Conservation (phyloP, 1,140 invertebrate species). For the Patella vulgata region DNA sequence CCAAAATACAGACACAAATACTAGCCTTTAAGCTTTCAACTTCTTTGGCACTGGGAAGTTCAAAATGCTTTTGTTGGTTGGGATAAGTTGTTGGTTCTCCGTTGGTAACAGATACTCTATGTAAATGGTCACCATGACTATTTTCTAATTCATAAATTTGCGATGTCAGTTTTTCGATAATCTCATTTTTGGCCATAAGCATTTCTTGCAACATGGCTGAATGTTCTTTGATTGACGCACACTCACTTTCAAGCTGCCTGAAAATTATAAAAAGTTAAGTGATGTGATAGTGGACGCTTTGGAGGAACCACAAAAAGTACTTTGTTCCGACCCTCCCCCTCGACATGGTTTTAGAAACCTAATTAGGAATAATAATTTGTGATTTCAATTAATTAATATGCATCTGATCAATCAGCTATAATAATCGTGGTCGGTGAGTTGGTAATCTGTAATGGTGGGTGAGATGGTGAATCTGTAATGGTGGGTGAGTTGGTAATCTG, state of each 20-base stretch:
- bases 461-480: too few relatives aligned
- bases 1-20: neutral
- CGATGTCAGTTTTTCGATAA: slow-evolving; percentile 62
- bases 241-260: slow-evolving; percentile 35
- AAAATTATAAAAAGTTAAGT: slow-evolving; percentile 10
- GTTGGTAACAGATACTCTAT: too few relatives aligned
- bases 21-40: slow-evolving; percentile 33
- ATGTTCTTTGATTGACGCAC: slow-evolving; percentile 52
- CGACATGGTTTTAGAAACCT: too few relatives aligned
- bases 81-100: too few relatives aligned
- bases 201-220: slow-evolving; percentile 62
- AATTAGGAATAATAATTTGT: too few relatives aligned
- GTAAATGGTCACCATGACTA: too few relatives aligned
- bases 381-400: too few relatives aligned
- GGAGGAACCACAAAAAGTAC: neutral
- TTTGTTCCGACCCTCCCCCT: neutral
- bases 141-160: slow-evolving; percentile 59
- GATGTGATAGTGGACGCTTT: neutral
- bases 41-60: slow-evolving; percentile 24
- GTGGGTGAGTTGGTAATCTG: too few relatives aligned
- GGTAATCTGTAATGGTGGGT: too few relatives aligned
- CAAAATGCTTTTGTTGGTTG: neutral
- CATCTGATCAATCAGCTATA: too few relatives aligned
- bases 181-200: slow-evolving; percentile 64
- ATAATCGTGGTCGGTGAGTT: too few relatives aligned